A percentile compares a stretch with the other conserved stretches of the same genome.
phyloP scores from a whole-genome alignment of 2,888 invertebrate genomes.

The Enoplolaimus lenunculus region DNA sequence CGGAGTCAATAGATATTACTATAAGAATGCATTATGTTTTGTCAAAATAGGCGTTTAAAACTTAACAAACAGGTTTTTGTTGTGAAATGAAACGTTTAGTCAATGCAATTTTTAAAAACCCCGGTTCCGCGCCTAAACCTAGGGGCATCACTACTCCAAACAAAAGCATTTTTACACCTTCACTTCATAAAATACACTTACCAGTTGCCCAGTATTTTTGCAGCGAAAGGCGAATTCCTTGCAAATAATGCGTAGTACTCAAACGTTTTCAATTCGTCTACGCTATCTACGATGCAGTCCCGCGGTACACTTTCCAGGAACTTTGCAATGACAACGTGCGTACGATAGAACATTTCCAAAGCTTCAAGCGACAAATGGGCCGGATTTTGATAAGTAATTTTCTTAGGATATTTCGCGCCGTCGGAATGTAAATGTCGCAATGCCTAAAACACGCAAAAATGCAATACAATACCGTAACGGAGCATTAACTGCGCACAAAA shows the following conservation, averaged over 20 bases:
- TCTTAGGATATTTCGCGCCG: conserved; percentile 40
- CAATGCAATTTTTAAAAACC: too few species aligned
- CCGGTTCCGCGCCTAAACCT: too few species aligned
- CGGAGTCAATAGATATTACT: too few species aligned
- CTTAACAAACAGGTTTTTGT: too few species aligned
- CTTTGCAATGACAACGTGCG: conserved; percentile 17
- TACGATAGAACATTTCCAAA: conserved; percentile 36
- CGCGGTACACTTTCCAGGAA: conserved; percentile 11
- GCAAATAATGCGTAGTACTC: background rate
- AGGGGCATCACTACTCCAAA: too few species aligned
- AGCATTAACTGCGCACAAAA: too few species aligned
- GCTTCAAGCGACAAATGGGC: conserved; percentile 41
- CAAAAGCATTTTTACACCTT: too few species aligned
- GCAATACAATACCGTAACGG: too few species aligned
- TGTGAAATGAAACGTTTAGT: too few species aligned
- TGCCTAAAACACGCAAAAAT: background rate
- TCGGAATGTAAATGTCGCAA: conserved; percentile 26
- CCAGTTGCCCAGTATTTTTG: background rate
- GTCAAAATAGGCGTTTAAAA: too few species aligned
- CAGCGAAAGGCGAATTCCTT: background rate
- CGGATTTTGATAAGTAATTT: conserved; percentile 37
- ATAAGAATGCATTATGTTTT: too few species aligned
- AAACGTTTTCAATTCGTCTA: background rate
- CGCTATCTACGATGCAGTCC: background rate
- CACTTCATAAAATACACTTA: too few species aligned